A percentile compares a stretch with the other conserved stretches of the same genome.
Evolutionary conservation across 2,113 vertebrate genomes (phyloP).

Genomic region (Chiloscyllium plagiosum): DNA sequence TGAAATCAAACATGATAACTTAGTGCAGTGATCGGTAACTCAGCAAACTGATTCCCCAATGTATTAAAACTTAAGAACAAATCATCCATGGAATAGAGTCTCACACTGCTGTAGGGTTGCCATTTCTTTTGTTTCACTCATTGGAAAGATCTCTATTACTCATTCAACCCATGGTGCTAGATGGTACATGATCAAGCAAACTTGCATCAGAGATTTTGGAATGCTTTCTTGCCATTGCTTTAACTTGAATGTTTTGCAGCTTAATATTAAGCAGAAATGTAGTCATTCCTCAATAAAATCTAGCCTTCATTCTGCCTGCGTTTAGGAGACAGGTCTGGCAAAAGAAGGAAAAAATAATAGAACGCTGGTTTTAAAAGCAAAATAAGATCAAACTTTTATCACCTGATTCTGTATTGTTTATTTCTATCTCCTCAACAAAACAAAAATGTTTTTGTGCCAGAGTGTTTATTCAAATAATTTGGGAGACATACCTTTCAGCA

Average conservation of each 20-base stretch:
- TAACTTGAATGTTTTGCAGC: background rate
- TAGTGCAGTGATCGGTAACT: background rate
- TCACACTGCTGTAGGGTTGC: background rate
- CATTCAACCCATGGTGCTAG: background rate
- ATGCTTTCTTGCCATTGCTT: background rate
- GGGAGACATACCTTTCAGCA: background rate
- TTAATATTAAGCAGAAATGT: background rate
- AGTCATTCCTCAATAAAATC: background rate
- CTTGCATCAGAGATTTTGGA: background rate
- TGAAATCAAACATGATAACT: constrained; percentile 14
- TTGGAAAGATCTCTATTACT: background rate
- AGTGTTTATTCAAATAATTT: background rate
- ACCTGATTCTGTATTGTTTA: background rate
- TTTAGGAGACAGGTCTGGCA: background rate
- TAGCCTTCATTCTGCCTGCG: too few species aligned
- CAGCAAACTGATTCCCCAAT: constrained; percentile 17
- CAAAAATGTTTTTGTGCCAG: background rate
- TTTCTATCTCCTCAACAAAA: background rate
- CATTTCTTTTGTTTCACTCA: background rate
- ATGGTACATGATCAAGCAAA: background rate
- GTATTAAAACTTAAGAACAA: constrained; percentile 19
- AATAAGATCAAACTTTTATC: background rate
- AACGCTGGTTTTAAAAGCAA: background rate
- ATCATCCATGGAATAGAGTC: background rate
- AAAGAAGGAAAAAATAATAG: background rate